Conservation (phyloP, 2,797 vertebrate species). For the Huso huso region DNA sequence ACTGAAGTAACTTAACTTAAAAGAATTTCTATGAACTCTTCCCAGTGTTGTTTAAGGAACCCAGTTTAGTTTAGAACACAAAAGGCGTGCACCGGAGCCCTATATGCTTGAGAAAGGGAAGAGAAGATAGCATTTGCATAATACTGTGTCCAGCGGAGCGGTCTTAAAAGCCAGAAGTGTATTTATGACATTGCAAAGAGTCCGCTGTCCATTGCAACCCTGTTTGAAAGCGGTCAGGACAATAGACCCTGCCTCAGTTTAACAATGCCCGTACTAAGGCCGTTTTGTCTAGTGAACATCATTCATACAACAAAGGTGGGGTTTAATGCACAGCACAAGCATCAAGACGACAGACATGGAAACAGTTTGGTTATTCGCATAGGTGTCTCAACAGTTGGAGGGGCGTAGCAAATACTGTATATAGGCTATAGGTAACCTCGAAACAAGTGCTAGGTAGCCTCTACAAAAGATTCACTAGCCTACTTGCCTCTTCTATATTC, state of each 20-base stretch:
- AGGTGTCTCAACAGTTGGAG: too few species aligned
- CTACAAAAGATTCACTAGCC: too few species aligned
- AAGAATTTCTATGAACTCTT: slow-evolving; percentile 47
- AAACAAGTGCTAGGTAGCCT: too few species aligned
- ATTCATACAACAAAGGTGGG: neutral
- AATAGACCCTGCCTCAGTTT: slow-evolving; percentile 20
- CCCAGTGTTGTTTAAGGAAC: slow-evolving; percentile 44
- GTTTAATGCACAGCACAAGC: too few species aligned
- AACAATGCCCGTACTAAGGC: slow-evolving; percentile 18
- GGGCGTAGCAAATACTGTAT: too few species aligned
- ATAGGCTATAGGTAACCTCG: too few species aligned
- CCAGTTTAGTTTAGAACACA: slow-evolving; percentile 35
- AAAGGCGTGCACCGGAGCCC: slow-evolving; percentile 33
- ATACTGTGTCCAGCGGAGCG: slow-evolving; percentile 46
- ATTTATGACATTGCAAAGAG: slow-evolving; percentile 35
- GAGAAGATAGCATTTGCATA: slow-evolving; percentile 47
- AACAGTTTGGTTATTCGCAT: too few species aligned
- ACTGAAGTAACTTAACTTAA: slow-evolving; percentile 29
- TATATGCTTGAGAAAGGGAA: slow-evolving; percentile 21
- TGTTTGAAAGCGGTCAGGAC: slow-evolving; percentile 18
- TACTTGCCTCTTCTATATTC: too few species aligned
- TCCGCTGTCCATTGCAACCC: slow-evolving; percentile 16
- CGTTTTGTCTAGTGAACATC: slow-evolving; percentile 2
- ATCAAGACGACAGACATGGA: too few species aligned
- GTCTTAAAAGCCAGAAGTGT: slow-evolving; percentile 39